These are phyloP conservation scores for Metridium senile DNA, from an alignment of 92 coral and sea anemone genomes.

Conservation along the genomic window DNA sequence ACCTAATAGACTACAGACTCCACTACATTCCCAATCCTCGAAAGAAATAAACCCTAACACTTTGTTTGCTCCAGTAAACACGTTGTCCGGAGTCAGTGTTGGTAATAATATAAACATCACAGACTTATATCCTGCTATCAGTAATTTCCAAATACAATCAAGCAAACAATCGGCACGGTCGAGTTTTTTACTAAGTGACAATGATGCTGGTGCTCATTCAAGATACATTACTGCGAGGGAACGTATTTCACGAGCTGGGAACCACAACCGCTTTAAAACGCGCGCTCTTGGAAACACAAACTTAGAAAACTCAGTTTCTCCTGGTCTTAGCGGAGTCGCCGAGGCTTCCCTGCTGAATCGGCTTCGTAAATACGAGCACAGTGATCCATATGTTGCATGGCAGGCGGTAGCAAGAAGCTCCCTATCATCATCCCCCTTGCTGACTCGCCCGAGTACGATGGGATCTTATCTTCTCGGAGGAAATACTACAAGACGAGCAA, in stretches of 20 bases:
- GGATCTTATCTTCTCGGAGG: neutral
- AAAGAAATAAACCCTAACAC: neutral
- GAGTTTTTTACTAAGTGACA: too few relatives aligned
- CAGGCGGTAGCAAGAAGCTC: constrained; percentile 26
- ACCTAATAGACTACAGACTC: neutral
- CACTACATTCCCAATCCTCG: neutral
- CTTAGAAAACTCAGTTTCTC: neutral
- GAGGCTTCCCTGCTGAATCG: constrained; percentile 31
- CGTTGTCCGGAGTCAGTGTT: neutral
- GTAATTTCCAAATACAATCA: constrained; percentile 5
- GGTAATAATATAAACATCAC: constrained; percentile 25
- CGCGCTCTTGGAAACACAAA: neutral
- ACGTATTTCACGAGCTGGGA: constrained; percentile 28
- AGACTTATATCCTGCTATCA: constrained; percentile 34
- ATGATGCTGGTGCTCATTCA: neutral
- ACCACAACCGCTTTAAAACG: constrained; percentile 3
- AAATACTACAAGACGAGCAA: neutral
- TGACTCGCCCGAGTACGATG: neutral
- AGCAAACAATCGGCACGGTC: too few relatives aligned
- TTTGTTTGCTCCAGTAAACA: neutral
- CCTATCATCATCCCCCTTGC: constrained; percentile 1
- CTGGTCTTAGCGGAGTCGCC: constrained; percentile 32
- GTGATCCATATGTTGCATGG: constrained; percentile 46
- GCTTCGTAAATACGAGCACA: constrained; percentile 29
- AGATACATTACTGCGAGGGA: constrained; percentile 35